phyloP scores from a whole-genome alignment of 1,140 invertebrate species.

The Aphelinus atriplicis region DNA sequence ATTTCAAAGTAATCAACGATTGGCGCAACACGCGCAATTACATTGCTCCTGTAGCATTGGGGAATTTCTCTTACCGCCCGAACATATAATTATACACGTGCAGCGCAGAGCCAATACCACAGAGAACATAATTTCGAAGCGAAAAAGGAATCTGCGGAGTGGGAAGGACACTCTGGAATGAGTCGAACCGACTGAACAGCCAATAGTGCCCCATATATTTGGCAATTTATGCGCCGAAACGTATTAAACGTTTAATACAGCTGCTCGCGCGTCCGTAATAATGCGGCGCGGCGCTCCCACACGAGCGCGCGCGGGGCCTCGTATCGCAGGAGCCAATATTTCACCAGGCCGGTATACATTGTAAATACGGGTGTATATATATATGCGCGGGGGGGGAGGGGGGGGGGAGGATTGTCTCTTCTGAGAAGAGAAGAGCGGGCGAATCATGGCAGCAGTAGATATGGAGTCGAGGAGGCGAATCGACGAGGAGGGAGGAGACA shows the following conservation, averaged over 20 bases:
- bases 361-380: constrained; percentile 57
- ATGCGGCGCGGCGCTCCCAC: constrained; percentile 38
- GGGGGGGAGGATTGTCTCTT: constrained; percentile 43
- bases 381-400: constrained; percentile 31
- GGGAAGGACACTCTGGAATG: constrained; percentile 29
- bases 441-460: constrained; percentile 15
- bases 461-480: neutral
- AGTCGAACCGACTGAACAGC: constrained; percentile 46
- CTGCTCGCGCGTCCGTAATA: constrained; percentile 47
- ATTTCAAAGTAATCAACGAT: no score
- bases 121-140: no score
- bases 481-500: neutral
- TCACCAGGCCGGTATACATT: constrained; percentile 50
- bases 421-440: constrained; percentile 55
- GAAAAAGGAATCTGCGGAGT: neutral
- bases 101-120: no score
- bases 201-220: constrained; percentile 62
- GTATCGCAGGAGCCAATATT: constrained; percentile 56
- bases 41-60: no score
- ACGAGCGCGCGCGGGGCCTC: neutral
- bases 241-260: constrained; percentile 57
- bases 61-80: no score
- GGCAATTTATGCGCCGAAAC: constrained; percentile 62
- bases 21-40: no score
- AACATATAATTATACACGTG: no score